phyloP scores from a whole-genome alignment of 2,888 invertebrate genomes.

The Temnothorax rugatulus region DNA sequence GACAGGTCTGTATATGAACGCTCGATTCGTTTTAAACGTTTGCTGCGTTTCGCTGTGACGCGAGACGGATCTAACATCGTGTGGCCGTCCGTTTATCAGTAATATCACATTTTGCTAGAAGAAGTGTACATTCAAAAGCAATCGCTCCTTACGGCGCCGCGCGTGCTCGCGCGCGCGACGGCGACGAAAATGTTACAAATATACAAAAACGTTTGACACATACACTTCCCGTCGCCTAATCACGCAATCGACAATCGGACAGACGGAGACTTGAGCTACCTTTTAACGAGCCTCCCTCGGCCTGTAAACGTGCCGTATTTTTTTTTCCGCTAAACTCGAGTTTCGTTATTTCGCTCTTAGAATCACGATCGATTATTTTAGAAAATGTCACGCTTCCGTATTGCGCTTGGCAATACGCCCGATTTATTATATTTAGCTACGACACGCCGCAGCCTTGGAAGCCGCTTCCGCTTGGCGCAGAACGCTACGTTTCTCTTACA shows the following conservation, averaged over 20 bases:
- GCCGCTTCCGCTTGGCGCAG: slow-evolving; percentile 40
- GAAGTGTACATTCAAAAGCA: slow-evolving; percentile 62
- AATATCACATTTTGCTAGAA: slow-evolving; percentile 72
- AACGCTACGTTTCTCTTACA: slow-evolving; percentile 53
- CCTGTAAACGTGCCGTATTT: slow-evolving; percentile 26
- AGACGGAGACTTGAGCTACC: slow-evolving; percentile 37
- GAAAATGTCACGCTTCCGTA: not conserved
- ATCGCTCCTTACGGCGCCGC: slow-evolving; percentile 16
- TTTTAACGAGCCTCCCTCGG: slow-evolving; percentile 11
- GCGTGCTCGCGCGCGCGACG: slow-evolving; percentile 2
- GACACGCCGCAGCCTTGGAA: slow-evolving; percentile 30
- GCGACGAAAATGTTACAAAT: slow-evolving; percentile 65
- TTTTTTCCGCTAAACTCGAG: slow-evolving; percentile 11
- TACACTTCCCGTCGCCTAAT: slow-evolving; percentile 59
- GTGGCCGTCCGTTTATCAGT: slow-evolving; percentile 58
- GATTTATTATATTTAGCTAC: slow-evolving; percentile 19
- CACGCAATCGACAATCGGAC: slow-evolving; percentile 50
- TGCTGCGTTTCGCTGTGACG: slow-evolving; percentile 12
- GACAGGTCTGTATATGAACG: slow-evolving; percentile 34
- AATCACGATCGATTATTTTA: slow-evolving; percentile 25
- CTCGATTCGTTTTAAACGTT: slow-evolving; percentile 29
- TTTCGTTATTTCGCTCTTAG: not conserved
- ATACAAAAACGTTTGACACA: slow-evolving; percentile 62
- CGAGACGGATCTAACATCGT: slow-evolving; percentile 34
- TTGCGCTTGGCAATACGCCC: not conserved